Evolutionary conservation across 2,888 invertebrate genomes (phyloP).

Genomic region (Papilio demoleus): DNA sequence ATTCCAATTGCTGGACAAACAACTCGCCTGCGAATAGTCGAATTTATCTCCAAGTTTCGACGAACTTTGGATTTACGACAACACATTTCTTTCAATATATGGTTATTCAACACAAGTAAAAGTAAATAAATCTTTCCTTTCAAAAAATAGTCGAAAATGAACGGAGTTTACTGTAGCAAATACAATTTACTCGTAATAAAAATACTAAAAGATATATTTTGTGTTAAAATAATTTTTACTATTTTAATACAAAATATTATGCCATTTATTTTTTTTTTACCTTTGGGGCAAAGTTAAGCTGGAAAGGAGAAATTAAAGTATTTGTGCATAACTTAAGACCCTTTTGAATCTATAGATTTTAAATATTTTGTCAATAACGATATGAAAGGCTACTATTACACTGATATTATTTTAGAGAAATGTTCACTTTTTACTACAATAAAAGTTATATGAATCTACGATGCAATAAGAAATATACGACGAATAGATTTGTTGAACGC

Average conservation of each 20-base stretch:
- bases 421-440: slow-evolving; percentile 35
- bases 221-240: too few relatives aligned
- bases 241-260: too few relatives aligned
- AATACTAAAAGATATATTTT: too few relatives aligned
- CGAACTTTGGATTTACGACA: slow-evolving; percentile 57
- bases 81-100: slow-evolving; percentile 56
- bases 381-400: slow-evolving; percentile 23
- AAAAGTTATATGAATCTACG: slow-evolving; percentile 40
- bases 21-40: slow-evolving; percentile 60
- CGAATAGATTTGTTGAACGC: slow-evolving; percentile 57
- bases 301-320: slow-evolving; percentile 9
- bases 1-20: slow-evolving; percentile 72
- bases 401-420: not conserved
- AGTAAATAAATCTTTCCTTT: slow-evolving; percentile 13
- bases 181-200: too few relatives aligned
- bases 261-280: too few relatives aligned
- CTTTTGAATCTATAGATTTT: not conserved
- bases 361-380: not conserved
- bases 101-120: slow-evolving; percentile 43
- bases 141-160: not conserved
- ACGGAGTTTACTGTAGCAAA: slow-evolving; percentile 19
- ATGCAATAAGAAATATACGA: slow-evolving; percentile 52
- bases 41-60: slow-evolving; percentile 75
- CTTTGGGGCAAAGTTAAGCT: not conserved
- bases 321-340: not conserved